Conservation (phyloP, 1,140 invertebrate genomes). For the Fopius arisanus region DNA sequence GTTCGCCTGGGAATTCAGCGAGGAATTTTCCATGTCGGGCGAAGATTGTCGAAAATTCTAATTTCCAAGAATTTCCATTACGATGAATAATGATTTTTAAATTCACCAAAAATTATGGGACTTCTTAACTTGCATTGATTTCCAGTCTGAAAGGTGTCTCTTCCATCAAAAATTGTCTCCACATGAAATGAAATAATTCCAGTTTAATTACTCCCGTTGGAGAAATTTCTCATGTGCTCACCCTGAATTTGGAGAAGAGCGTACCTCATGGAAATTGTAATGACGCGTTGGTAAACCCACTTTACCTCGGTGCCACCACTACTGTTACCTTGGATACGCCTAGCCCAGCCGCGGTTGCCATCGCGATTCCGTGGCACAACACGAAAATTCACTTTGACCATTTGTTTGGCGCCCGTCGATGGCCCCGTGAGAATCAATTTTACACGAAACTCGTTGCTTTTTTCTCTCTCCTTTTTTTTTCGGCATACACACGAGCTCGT, state of each 20-base stretch:
- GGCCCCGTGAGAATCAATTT: slow-evolving; percentile 58
- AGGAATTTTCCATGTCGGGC: too few species aligned
- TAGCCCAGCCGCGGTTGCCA: slow-evolving; percentile 56
- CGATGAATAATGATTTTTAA: too few species aligned
- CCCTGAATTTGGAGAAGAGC: background rate
- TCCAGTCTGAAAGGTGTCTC: too few species aligned
- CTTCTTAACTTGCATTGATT: too few species aligned
- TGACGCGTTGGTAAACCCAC: slow-evolving; percentile 20
- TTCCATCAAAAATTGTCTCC: too few species aligned
- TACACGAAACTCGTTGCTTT: slow-evolving; percentile 4
- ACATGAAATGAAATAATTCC: background rate
- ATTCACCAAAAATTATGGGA: too few species aligned
- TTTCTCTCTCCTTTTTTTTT: slow-evolving; percentile 21
- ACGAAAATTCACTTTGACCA: slow-evolving; percentile 61
- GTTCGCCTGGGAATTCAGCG: too few species aligned
- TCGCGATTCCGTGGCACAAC: slow-evolving; percentile 62
- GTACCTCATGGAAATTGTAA: background rate
- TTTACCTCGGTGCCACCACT: slow-evolving; percentile 7
- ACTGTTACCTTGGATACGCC: slow-evolving; percentile 50
- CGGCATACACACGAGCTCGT: background rate
- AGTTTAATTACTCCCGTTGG: background rate
- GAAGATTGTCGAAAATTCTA: too few species aligned
- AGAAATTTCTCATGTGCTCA: background rate
- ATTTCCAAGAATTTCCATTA: too few species aligned
- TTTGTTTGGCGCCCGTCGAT: slow-evolving; percentile 61